Conservation (phyloP, 2,113 vertebrate species). For the Anseranas semipalmata region DNA sequence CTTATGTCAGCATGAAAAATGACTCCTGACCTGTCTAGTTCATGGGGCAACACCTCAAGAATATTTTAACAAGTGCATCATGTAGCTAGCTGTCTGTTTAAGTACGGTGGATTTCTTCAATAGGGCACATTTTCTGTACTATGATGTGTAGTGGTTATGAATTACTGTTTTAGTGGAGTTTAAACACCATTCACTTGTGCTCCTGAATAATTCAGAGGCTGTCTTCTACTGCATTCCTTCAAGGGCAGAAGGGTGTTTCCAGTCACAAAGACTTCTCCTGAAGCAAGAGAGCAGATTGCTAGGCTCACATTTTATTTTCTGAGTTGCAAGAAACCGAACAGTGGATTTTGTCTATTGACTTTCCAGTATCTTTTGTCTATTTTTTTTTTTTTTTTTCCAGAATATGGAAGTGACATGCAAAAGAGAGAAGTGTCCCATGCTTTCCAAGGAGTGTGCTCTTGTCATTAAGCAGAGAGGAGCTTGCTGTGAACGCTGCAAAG, state of each 20-base stretch:
- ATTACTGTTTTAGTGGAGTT: neutral
- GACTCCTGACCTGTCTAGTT: neutral
- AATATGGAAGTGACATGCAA: constrained; percentile 96
- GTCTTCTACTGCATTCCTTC: neutral
- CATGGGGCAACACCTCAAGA: neutral
- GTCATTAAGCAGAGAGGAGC: constrained; percentile 93
- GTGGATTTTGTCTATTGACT: neutral
- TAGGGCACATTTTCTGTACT: neutral
- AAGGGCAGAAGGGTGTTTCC: neutral
- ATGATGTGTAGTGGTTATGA: neutral
- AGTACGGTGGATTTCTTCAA: neutral
- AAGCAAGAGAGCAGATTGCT: neutral
- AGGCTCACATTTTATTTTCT: neutral
- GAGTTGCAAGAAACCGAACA: neutral
- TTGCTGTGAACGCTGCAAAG: constrained; percentile 97
- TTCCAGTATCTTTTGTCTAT: constrained; percentile 16
- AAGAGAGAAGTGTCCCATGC: constrained; percentile 91
- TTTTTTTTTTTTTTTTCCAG: constrained; percentile 65
- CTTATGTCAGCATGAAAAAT: neutral
- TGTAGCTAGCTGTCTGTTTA: neutral
- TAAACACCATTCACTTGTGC: neutral
- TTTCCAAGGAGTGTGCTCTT: constrained; percentile 92
- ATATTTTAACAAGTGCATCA: neutral
- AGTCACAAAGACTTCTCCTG: neutral
- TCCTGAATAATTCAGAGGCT: neutral